Percentiles rank a stretch among this genome's conserved stretches.
Conservation (phyloP, 2,113 vertebrate genomes). For the Dipodomys ordii region DNA sequence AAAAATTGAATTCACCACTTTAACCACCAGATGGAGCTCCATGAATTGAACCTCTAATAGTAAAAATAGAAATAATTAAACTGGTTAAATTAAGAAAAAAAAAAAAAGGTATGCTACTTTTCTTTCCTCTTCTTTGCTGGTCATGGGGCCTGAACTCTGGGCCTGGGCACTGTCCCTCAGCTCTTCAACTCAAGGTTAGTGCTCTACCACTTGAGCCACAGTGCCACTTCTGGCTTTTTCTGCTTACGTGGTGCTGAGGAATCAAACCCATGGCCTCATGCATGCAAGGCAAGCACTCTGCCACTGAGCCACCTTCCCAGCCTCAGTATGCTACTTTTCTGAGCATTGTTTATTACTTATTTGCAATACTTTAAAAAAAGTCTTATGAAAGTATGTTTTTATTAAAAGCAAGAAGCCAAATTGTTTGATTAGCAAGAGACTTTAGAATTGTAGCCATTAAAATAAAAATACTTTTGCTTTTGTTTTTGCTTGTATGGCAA, state of each 20-base stretch:
- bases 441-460: background rate
- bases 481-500: background rate
- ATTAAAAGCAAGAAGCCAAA: background rate
- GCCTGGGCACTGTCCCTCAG: too few relatives aligned
- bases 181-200: too few relatives aligned
- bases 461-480: constrained; percentile 17
- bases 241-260: too few relatives aligned
- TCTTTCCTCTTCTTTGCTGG: too few relatives aligned
- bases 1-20: constrained; percentile 41
- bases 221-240: too few relatives aligned
- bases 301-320: too few relatives aligned
- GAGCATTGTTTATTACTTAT: constrained; percentile 11
- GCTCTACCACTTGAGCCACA: too few relatives aligned
- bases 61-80: constrained; percentile 56
- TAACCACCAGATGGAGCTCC: constrained; percentile 79
- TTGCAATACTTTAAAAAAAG: background rate
- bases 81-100: constrained; percentile 34
- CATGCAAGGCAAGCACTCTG: too few relatives aligned
- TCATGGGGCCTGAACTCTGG: too few relatives aligned
- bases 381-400: background rate
- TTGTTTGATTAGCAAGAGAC: background rate
- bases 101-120: too few relatives aligned
- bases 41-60: constrained; percentile 48
- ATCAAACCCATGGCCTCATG: too few relatives aligned
- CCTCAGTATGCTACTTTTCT: background rate